phyloP scores from a whole-genome alignment of 2,888 invertebrate genomes.

The Dicranocentrus wangi region DNA sequence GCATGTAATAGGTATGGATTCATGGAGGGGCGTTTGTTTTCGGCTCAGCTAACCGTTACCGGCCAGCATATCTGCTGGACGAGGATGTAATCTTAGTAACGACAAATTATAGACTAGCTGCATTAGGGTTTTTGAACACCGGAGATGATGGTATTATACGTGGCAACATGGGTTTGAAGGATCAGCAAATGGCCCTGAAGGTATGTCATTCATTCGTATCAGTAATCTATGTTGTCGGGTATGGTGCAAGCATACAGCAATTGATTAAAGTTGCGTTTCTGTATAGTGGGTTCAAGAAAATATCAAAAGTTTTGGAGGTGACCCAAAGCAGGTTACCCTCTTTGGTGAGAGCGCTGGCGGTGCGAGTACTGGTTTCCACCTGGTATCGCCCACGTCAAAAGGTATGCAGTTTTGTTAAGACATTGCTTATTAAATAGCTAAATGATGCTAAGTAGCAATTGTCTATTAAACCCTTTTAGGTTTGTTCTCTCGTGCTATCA shows the following conservation, averaged over 20 bases:
- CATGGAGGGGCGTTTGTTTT: slow-evolving; percentile 44
- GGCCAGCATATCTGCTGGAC: slow-evolving; percentile 53
- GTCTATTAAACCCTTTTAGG: too few relatives aligned
- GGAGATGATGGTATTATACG: slow-evolving; percentile 62
- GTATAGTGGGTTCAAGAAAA: too few relatives aligned
- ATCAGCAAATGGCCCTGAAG: slow-evolving; percentile 51
- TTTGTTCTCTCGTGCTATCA: slow-evolving; percentile 63
- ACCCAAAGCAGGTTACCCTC: slow-evolving; percentile 37
- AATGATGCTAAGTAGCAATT: background rate
- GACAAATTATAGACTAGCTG: slow-evolving; percentile 54
- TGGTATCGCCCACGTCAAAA: slow-evolving; percentile 61
- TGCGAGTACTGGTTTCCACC: slow-evolving; percentile 62
- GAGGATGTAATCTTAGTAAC: slow-evolving; percentile 61
- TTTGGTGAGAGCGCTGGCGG: slow-evolving; percentile 47
- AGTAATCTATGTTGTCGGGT: too few relatives aligned
- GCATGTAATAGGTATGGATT: slow-evolving; percentile 56
- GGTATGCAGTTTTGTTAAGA: too few relatives aligned
- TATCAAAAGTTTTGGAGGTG: too few relatives aligned
- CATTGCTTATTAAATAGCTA: too few relatives aligned
- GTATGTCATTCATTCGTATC: background rate
- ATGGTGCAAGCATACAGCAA: slow-evolving; percentile 35
- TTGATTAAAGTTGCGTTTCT: too few relatives aligned
- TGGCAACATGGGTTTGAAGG: slow-evolving; percentile 64
- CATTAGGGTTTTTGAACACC: slow-evolving; percentile 67
- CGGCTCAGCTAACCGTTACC: slow-evolving; percentile 55